Evolutionary conservation across 2,888 invertebrate species (phyloP), one percentile per base, ranked within the genome.

Genomic region (Leucophenga montana): DNA sequence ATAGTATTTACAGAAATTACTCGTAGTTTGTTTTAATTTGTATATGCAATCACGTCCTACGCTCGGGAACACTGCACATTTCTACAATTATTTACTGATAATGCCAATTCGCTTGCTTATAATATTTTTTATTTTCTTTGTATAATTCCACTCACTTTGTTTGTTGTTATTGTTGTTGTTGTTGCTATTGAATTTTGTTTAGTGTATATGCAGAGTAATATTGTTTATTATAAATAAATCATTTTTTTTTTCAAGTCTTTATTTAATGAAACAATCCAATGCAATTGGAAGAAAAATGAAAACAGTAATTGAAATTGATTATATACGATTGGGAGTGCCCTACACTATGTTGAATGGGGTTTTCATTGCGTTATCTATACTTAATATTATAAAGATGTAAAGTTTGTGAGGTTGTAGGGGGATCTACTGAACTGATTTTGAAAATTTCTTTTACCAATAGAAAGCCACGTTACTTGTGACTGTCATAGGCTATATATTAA

Each of bases 151-250:
- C 39, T 39, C 11, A 8, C 8, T 39, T 39, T 39, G 8, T 16
- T 53, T 56, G 65, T 62, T 61, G 64, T n/a, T 53, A 14, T 69
- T 69, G 69, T 67, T 61, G 65, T n/a, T n/a, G n/a, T 74, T 77
- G 69, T 68, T 66, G n/a, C 54, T 61, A 44, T 53, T 64, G 46
- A 39, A 18, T 64, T 75, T 79, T 79, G 77, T 81, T 81, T 80
- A n/a, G n/a, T n/a, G n/a, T n/a, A 78, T 73, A 74, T 59, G 71
- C 73, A 57, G 39, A 3, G 27, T 71, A 73, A 75, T 73, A 75
- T 73, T 79, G 75, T 78, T 82, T 80, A 78, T 74, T 75, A 70
- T 75, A 78, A 77, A 81, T 82, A 75, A 81, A 78, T 77, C 78
- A 78, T 72, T 72, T 16, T 31, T 57, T 39, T 61, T 11, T 61